Percentiles rank a stretch among this genome's conserved stretches.
Evolutionary conservation across 2,113 vertebrate genomes (phyloP).

Genomic region (Crocuta crocuta): DNA sequence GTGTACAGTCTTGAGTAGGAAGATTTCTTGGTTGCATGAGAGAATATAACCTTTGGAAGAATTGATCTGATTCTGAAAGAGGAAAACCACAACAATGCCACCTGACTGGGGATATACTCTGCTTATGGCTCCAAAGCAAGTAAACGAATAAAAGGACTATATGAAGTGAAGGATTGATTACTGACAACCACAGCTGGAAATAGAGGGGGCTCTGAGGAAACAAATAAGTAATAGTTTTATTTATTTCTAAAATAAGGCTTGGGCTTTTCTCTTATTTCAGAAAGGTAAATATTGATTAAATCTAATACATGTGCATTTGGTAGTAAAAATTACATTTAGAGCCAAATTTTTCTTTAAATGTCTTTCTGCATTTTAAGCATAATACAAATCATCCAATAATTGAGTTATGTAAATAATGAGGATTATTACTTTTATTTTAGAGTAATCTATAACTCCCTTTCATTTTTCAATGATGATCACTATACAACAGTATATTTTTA

Average conservation of each 20-base stretch:
- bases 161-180: not conserved
- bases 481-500: not conserved
- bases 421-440: conserved; percentile 27
- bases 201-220: not conserved
- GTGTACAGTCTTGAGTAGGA: not conserved
- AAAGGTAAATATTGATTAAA: conserved; percentile 20
- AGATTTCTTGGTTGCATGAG: not conserved
- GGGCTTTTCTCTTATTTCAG: not conserved
- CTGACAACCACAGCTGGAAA: not conserved
- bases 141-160: not conserved
- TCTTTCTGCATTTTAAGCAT: conserved; percentile 43
- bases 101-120: not conserved
- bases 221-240: not conserved
- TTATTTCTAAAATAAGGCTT: conserved; percentile 43
- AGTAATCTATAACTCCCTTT: conserved; percentile 51
- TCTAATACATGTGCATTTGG: not conserved
- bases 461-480: not conserved
- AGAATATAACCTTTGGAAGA: not conserved
- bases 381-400: conserved; percentile 26
- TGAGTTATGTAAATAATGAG: conserved; percentile 23
- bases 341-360: conserved; percentile 8
- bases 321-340: conserved; percentile 26
- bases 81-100: not conserved
- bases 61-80: not conserved
- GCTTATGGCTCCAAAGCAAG: not conserved